These are phyloP conservation scores for Sesia bembeciformis DNA, from an alignment of 2,888 invertebrate species.

Conservation along the genomic window DNA sequence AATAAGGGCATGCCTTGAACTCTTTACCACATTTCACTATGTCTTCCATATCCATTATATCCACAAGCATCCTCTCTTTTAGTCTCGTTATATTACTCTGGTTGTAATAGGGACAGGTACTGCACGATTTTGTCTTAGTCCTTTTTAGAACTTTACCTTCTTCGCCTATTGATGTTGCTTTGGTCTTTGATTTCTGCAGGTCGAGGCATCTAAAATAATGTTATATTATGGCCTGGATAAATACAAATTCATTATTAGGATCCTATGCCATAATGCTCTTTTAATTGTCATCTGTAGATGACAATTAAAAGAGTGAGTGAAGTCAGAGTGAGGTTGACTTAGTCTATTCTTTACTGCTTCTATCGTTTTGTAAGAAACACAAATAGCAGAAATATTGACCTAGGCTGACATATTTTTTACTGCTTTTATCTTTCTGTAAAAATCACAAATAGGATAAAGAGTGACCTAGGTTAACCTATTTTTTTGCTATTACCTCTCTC, in stretches of 20 bases:
- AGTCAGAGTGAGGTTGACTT: background rate
- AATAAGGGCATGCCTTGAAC: slow-evolving; percentile 93
- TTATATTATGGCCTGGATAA: too few species aligned
- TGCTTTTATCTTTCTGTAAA: too few species aligned
- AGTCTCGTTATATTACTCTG: slow-evolving; percentile 76
- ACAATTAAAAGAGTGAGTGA: background rate
- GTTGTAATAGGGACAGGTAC: slow-evolving; percentile 81
- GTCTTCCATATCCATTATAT: slow-evolving; percentile 92
- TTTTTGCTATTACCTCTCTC: background rate
- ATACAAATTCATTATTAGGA: too few species aligned
- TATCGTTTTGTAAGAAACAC: too few species aligned
- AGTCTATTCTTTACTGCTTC: too few species aligned
- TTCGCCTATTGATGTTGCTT: slow-evolving; percentile 69
- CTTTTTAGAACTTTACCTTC: slow-evolving; percentile 79
- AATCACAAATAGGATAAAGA: too few species aligned
- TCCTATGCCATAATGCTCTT: too few species aligned
- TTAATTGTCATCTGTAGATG: background rate
- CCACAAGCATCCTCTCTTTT: slow-evolving; percentile 77
- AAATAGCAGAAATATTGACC: too few species aligned
- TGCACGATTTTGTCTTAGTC: slow-evolving; percentile 64
- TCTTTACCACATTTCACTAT: slow-evolving; percentile 79
- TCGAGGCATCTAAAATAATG: slow-evolving; percentile 79
- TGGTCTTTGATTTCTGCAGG: slow-evolving; percentile 79
- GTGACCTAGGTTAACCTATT: too few species aligned
- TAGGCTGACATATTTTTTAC: too few species aligned